phyloP scores from a whole-genome alignment of 2,113 vertebrate species.

The Hipposideros armiger region DNA sequence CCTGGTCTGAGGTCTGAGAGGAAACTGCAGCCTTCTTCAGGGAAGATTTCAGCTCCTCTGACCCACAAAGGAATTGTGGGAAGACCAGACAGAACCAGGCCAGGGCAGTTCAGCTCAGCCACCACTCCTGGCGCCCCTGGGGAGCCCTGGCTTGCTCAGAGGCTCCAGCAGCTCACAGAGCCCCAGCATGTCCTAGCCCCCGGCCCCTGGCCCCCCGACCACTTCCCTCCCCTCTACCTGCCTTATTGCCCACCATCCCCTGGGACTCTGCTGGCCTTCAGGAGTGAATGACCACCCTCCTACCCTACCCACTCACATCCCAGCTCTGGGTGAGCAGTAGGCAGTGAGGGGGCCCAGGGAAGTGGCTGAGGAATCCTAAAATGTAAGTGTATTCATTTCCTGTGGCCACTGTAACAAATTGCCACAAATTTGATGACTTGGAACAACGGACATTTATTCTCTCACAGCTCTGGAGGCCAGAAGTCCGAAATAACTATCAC shows the following conservation, averaged over 20 bases:
- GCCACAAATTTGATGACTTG: not conserved
- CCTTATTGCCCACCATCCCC: not conserved
- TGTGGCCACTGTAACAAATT: not conserved
- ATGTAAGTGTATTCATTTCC: not conserved
- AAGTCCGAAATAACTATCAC: not conserved
- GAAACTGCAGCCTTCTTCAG: not conserved
- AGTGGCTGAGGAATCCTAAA: not conserved
- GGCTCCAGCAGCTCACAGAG: not conserved
- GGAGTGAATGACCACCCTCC: not conserved
- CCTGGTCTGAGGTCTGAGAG: not conserved
- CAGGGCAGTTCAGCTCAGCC: not conserved
- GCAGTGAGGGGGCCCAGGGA: not conserved
- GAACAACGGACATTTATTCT: not conserved
- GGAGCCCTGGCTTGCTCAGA: no score
- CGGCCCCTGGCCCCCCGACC: not conserved
- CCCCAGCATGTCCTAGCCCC: rapidly evolving
- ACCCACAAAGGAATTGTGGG: not conserved
- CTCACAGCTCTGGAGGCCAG: not conserved
- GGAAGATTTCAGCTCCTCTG: not conserved
- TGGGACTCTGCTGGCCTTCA: not conserved
- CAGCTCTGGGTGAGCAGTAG: not conserved
- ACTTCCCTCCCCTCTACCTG: not conserved
- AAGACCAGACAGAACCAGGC: not conserved
- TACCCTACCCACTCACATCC: not conserved
- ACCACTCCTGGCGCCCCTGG: rapidly evolving